phyloP scores from a whole-genome alignment of 2,113 vertebrate species.

The Sinocyclocheilus anshuiensis region DNA sequence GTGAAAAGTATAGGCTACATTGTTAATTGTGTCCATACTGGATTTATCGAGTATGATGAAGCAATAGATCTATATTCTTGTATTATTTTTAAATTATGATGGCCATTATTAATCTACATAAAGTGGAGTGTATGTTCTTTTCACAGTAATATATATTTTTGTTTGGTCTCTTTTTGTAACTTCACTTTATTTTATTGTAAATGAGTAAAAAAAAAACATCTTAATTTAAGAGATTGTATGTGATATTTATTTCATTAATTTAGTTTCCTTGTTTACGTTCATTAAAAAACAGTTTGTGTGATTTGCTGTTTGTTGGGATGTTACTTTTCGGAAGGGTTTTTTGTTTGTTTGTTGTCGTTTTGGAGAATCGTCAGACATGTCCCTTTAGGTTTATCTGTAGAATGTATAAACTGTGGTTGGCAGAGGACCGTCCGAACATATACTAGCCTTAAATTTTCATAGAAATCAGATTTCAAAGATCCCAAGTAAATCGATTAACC shows the following conservation, averaged over 20 bases:
- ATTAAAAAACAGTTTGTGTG: slow-evolving; percentile 88
- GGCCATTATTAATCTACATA: slow-evolving; percentile 99
- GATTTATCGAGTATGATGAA: slow-evolving; percentile 99
- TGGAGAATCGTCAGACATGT: slow-evolving; percentile 55
- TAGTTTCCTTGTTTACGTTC: slow-evolving; percentile 97
- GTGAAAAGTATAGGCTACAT: slow-evolving; percentile 98
- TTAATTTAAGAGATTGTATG: slow-evolving; percentile 99
- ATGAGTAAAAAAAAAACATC: slow-evolving; percentile 92
- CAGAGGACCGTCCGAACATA: slow-evolving; percentile 78
- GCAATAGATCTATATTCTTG: slow-evolving; percentile 99
- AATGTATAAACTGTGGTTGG: slow-evolving; percentile 88
- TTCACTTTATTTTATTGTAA: slow-evolving; percentile 99
- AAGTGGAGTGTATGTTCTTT: slow-evolving; percentile 99
- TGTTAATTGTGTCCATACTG: slow-evolving; percentile 98
- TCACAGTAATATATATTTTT: slow-evolving; percentile 99
- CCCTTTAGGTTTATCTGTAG: slow-evolving; percentile 79
- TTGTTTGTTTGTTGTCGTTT: slow-evolving; percentile 58
- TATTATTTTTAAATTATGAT: slow-evolving; percentile 99
- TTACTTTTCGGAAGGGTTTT: slow-evolving; percentile 88
- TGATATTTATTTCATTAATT: slow-evolving; percentile 99
- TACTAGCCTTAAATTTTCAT: slow-evolving; percentile 57
- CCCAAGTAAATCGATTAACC: slow-evolving; percentile 86
- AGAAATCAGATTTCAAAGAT: slow-evolving; percentile 82
- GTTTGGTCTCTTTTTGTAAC: slow-evolving; percentile 83
- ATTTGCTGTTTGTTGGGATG: slow-evolving; percentile 88